phyloP scores from a whole-genome alignment of 1,140 invertebrate species.

The Achatina immaculata region DNA sequence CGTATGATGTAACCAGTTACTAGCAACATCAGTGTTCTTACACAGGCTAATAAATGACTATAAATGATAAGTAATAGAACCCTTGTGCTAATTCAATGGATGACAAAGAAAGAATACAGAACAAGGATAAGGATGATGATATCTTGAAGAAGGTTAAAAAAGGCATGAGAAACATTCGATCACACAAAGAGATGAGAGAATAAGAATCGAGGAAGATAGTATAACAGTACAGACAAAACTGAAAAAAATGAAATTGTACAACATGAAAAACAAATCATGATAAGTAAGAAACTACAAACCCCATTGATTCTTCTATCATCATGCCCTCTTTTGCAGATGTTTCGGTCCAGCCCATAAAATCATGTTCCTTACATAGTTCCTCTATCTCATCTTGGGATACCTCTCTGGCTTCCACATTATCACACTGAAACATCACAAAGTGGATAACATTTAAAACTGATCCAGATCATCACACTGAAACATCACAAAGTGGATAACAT shows the following conservation, averaged over 20 bases:
- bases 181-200: too few relatives aligned
- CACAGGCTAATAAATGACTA: too few relatives aligned
- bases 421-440: conserved; percentile 72
- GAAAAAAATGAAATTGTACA: neutral
- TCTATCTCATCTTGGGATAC: conserved; percentile 76
- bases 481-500: neutral
- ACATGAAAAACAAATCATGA: neutral
- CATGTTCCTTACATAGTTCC: conserved; percentile 75
- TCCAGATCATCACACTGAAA: neutral
- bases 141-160: too few relatives aligned
- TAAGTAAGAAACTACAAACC: conserved; percentile 40
- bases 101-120: too few relatives aligned
- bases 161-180: too few relatives aligned
- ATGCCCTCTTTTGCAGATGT: conserved; percentile 76
- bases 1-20: too few relatives aligned
- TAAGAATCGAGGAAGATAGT: too few relatives aligned
- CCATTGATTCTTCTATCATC: conserved; percentile 77
- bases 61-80: too few relatives aligned
- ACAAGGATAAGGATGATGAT: too few relatives aligned
- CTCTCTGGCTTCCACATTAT: conserved; percentile 73
- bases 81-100: too few relatives aligned
- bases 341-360: conserved; percentile 78
- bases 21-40: too few relatives aligned
- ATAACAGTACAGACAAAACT: neutral
- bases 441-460: neutral